Base-by-base conservation (phyloP, 2,888 invertebrate genomes). In the Brachycybe producta region DNA sequence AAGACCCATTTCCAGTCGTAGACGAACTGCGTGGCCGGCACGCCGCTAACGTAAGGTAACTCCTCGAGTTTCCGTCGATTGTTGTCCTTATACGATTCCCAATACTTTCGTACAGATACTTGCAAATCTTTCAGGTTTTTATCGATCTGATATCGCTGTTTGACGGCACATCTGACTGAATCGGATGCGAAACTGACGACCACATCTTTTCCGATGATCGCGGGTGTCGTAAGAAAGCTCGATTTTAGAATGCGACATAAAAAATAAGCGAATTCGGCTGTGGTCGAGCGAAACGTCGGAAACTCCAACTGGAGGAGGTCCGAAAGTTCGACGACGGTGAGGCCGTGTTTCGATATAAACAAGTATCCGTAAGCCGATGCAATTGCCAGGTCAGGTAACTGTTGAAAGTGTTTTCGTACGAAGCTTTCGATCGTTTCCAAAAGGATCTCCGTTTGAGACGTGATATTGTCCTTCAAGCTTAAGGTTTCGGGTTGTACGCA, bases 1-100 rank as follows among this genome's bases (percentile, higher is more conserved):
- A 78, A 77, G 34, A 87, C 74, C 84, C 86, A 88, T 57, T 77
- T 75, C 27, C 80, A 72, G 62, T 84, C 79, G 48, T 79, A 80
- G 63, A 87, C 76, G 64, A 80, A 84, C 17, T 74, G 72, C 46
- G 78, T 77, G 13, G 24, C 8, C 2, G 30, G 32, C 58, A 77
- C 75, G 64, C 79, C 75, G 64, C 79, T 76, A 62, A 85, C 84
- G 69, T 76, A 83, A 40, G 88, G 86, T 43, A 87, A 72, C 67
- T 88, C 87, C 64, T 83, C 82, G 54, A 85, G 73, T 69, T 82
- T 83, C 61, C 87, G 73, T 42, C 78, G 74, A 69, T 87, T 86
- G 67, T n/a, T n/a, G n/a, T n/a, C n/a, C n/a, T n/a, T n/a, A n/a
- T n/a, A n/a, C 46, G 32, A 32, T 21, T 41, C 41, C 28, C 41